These are phyloP conservation scores for Aporophyla lueneburgensis DNA, from an alignment of 2,888 invertebrate genomes.

Conservation along the genomic window DNA sequence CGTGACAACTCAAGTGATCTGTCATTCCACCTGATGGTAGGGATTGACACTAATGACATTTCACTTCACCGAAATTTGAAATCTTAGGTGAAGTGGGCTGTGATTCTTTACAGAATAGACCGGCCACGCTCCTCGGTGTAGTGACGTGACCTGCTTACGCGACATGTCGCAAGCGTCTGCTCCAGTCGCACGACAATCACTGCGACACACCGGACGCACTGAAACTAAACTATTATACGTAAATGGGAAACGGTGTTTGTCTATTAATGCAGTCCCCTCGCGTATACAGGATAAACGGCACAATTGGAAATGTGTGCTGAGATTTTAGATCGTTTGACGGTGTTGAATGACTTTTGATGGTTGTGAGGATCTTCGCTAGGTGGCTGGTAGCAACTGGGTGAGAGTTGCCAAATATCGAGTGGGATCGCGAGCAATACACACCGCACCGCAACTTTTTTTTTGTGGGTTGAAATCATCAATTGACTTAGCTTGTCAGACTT, in stretches of 20 bases:
- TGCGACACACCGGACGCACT: constrained; percentile 81
- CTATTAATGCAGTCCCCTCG: constrained; percentile 80
- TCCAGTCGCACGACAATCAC: constrained; percentile 79
- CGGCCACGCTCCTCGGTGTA: constrained; percentile 23
- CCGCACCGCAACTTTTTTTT: too few species aligned
- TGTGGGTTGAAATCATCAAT: too few species aligned
- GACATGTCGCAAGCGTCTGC: constrained; percentile 74
- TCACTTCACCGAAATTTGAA: not conserved
- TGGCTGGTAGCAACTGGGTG: not conserved
- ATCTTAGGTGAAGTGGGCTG: not conserved
- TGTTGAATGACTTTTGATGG: not conserved
- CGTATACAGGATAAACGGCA: constrained; percentile 54
- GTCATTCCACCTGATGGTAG: not conserved
- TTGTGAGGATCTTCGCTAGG: not conserved
- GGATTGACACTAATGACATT: not conserved
- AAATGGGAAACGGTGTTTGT: constrained; percentile 86
- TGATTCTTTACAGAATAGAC: not conserved
- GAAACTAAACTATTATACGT: constrained; percentile 84
- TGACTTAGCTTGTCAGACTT: too few species aligned
- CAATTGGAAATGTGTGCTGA: constrained; percentile 38
- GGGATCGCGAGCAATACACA: too few species aligned
- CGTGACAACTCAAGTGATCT: too few species aligned
- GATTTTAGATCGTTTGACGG: constrained; percentile 2
- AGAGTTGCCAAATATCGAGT: not conserved
- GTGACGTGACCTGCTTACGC: constrained; percentile 63